A percentile compares a stretch with the other conserved stretches of the same genome.
phyloP scores from a whole-genome alignment of 2,888 invertebrate species.

The Hirtodrosophila alboralis region DNA sequence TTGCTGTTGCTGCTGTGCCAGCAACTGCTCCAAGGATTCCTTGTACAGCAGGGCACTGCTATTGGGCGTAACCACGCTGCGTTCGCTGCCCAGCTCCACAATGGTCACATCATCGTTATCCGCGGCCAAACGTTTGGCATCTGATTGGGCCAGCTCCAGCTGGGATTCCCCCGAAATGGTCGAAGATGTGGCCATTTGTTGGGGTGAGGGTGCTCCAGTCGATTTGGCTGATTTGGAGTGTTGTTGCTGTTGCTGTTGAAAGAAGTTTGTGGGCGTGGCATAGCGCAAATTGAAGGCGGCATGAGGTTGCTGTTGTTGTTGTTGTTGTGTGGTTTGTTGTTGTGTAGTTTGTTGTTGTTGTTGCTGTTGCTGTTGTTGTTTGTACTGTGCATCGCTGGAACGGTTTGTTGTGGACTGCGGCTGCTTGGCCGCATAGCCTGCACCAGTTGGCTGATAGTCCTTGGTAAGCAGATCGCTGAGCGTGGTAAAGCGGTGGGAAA shows the following conservation, averaged over 20 bases:
- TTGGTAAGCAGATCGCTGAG: slow-evolving; percentile 83
- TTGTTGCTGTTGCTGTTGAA: slow-evolving; percentile 23
- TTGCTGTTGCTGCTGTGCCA: slow-evolving; percentile 49
- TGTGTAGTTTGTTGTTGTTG: too few species aligned
- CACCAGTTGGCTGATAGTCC: slow-evolving; percentile 76
- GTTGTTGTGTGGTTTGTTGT: slow-evolving; percentile 34
- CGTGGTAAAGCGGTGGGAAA: slow-evolving; percentile 82
- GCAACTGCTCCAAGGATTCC: slow-evolving; percentile 68
- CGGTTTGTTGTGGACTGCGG: slow-evolving; percentile 52
- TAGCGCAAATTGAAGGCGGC: slow-evolving; percentile 60
- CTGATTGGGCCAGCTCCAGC: slow-evolving; percentile 24
- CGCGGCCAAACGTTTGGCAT: slow-evolving; percentile 43
- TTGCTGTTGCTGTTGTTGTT: slow-evolving; percentile 56
- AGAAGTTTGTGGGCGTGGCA: slow-evolving; percentile 61
- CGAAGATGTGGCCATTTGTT: slow-evolving; percentile 74
- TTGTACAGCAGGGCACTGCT: slow-evolving; percentile 66
- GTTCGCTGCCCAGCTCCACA: slow-evolving; percentile 57
- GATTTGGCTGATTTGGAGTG: slow-evolving; percentile 55
- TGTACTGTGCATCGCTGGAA: slow-evolving; percentile 67
- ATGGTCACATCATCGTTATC: slow-evolving; percentile 62
- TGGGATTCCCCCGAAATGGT: slow-evolving; percentile 41
- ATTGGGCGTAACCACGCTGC: slow-evolving; percentile 49
- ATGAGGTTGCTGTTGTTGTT: slow-evolving; percentile 49
- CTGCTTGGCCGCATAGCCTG: slow-evolving; percentile 30
- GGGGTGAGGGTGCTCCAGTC: slow-evolving; percentile 78